Conservation (phyloP, 2,888 invertebrate species). For the Drosophila conformis region DNA sequence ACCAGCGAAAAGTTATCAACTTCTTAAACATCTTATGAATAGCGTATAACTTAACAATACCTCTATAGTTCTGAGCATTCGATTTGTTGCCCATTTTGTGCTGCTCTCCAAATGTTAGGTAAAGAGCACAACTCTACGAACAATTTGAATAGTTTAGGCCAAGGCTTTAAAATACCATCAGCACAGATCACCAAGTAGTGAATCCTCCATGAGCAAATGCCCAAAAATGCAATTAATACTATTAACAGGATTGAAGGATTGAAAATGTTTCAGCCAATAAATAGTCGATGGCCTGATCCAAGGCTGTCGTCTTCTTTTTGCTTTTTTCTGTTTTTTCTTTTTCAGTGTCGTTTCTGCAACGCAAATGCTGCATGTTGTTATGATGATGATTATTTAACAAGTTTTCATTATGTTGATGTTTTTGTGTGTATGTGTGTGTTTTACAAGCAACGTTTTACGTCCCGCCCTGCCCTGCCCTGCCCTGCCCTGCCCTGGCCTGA, state of each 20-base stretch:
- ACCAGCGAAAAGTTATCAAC: neutral
- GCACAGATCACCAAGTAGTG: neutral
- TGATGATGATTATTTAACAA: slow-evolving; percentile 52
- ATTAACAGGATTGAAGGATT: neutral
- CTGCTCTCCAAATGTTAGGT: neutral
- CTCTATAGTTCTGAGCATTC: neutral
- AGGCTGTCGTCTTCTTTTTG: neutral
- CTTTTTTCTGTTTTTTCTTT: neutral
- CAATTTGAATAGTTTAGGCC: neutral
- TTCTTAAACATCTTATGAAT: neutral
- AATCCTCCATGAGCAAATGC: neutral
- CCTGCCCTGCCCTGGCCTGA: neutral
- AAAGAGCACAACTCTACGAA: neutral
- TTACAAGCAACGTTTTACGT: slow-evolving; percentile 21
- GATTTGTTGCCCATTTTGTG: neutral
- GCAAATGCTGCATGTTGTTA: slow-evolving; percentile 26
- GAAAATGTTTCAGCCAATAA: neutral
- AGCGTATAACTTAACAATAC: neutral
- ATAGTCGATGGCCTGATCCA: neutral
- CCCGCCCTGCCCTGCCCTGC: neutral
- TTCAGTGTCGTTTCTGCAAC: slow-evolving; percentile 17
- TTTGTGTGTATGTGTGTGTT: slow-evolving; percentile 46
- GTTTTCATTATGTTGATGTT: slow-evolving; percentile 51
- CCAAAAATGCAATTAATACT: neutral
- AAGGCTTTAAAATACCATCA: neutral